Conservation (phyloP, 1,140 invertebrate genomes). For the Mamestra configurata region DNA sequence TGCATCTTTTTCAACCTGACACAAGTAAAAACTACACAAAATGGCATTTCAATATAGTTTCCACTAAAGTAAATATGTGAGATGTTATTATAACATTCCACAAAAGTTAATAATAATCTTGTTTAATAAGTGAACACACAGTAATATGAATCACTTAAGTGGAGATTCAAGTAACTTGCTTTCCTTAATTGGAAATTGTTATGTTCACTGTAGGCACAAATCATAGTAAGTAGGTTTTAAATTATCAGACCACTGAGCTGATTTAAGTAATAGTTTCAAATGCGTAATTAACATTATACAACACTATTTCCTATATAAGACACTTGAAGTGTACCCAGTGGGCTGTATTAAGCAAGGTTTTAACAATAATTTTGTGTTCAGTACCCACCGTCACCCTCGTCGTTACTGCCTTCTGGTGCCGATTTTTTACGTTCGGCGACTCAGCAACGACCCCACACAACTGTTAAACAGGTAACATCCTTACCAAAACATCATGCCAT, state of each 20-base stretch:
- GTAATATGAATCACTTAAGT: conserved; percentile 3
- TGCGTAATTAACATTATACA: too few relatives aligned
- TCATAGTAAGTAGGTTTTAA: neutral
- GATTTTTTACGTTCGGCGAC: conserved; percentile 89
- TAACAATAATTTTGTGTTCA: conserved; percentile 57
- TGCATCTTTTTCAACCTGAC: neutral
- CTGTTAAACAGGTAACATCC: conserved; percentile 81
- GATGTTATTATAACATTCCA: conserved; percentile 29
- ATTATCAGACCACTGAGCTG: neutral
- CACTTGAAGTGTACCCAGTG: neutral
- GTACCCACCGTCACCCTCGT: conserved; percentile 88
- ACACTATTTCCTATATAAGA: neutral
- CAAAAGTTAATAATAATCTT: conserved; percentile 19
- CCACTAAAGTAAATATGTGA: neutral
- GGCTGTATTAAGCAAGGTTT: neutral
- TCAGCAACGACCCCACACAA: conserved; percentile 85
- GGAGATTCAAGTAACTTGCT: conserved; percentile 10
- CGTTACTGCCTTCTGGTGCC: conserved; percentile 89
- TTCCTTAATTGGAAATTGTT: conserved; percentile 25
- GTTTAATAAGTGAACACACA: conserved; percentile 2
- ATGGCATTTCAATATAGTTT: neutral
- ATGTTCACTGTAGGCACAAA: neutral
- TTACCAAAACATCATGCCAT: neutral
- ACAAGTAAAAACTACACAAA: neutral
- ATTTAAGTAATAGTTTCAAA: neutral